Base-by-base conservation (phyloP, 2,113 vertebrate genomes). In the Lipophrys pholis region DNA sequence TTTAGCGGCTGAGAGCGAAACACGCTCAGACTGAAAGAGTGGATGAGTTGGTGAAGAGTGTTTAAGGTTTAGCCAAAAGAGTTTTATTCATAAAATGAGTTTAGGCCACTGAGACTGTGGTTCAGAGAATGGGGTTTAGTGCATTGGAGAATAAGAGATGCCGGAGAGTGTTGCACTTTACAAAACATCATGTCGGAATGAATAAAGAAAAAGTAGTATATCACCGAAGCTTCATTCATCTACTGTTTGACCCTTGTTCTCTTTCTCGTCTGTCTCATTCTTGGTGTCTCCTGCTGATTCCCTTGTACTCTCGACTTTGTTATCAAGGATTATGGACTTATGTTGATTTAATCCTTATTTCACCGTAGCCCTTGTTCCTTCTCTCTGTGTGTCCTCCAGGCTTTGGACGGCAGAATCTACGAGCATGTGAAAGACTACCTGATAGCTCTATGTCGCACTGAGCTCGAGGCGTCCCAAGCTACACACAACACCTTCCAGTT, bases 401-500 rank as follows among this genome's bases (percentile, higher is more conserved):
- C 95, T 78, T 95, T 99, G 58, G 98, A 99, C 75, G 98, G 98
- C 55, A 96, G 95, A 60, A 90, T 92, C 64, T 92, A 89, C 8
- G 90, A 92, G 76, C 91, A 92, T 1, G 90, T 88, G 11, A 92
- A 92, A 75, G 90, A 90, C 81, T 92, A 91, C 78, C 82, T 92
- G 71, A 85, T 92, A 8, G 66, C 89, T 1, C 76, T 99, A 91
- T 98, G 95, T 92, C 95, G 94, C 56, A 99, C 96, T 15, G 98
- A 99, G 57, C 94, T 99, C 69, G 97, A 99, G 91, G 93, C 95
- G 3, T 98, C 96, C 73, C 97, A 98, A 88, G 94, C 96, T 73
- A 91, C 97, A 71, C 97, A 99, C 82, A 98, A 94, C 90, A 97
- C 97, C 9, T 99, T 97, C 94, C 96, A 98, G 85, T 98, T 98